Base-by-base conservation (phyloP, 2,888 invertebrate genomes). In the Caenorhabditis virilis region DNA sequence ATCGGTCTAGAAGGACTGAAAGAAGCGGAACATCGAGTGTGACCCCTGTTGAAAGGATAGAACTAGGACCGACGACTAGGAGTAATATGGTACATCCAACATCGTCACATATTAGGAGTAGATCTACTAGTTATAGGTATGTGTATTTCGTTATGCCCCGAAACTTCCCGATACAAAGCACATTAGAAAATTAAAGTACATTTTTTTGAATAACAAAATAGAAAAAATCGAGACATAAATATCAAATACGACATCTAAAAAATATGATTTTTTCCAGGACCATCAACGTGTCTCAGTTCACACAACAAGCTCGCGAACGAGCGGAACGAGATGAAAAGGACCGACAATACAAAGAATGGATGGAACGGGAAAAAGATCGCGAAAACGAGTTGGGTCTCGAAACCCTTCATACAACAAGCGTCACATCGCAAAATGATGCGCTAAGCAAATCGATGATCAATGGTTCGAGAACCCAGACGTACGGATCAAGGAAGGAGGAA, bases 281-380 rank as follows among this genome's bases (percentile, higher is more conserved):
- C 13, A 54, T 54, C 18, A 45, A 47, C 30, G 38, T 47, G 3
- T 26, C 45, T 20, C 42, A 55, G 27, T 62, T 73, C 38, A 61
- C 60, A 11, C 60, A 66, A 52, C 70, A 73, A 52, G 75, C 71
- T 7, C 52, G 48, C 16, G 75, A 71, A 46, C 30, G 75, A 23
- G 71, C 66, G 9, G 69, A 67, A 23, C 51, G 66, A 49, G 75
- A 75, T 22, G 65, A 65, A 47, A 72, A 73, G 30, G 62, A 69
- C 45, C 48, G 69, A 42, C 53, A 73, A 38, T 71, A 75, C 41
- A 54, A 53, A 49, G 64, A 64, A 42, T 64, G 64, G 64, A 55
- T 59, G 51, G 52, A 64, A 33, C 22, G 39, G 23, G 64, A 64
- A 51, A 64, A 59, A 35, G 59, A 63, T 5, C 33, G 58, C 25